Evolutionary conservation across 2,888 invertebrate species (phyloP), one percentile per base, ranked within the genome.

Genomic region (Ectemnius cavifrons): DNA sequence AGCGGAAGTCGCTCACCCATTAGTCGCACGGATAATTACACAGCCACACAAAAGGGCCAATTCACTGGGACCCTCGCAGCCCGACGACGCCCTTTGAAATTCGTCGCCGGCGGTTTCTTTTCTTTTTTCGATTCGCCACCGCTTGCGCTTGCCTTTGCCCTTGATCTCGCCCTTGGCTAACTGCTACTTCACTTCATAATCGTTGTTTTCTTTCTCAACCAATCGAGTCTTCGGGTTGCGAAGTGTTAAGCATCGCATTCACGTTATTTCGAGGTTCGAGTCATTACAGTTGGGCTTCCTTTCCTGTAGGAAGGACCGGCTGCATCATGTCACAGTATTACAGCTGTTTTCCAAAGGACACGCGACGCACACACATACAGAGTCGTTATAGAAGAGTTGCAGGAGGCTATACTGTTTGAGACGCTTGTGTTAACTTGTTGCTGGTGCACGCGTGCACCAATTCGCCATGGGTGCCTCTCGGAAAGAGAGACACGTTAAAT

Each of bases 11-110:
- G 58, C 28, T 63, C 64, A 59, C 49, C 63, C 56, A 58, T 62
- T 56, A 58, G 46, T 68, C 49, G 56, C 37, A 58, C 62, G 74
- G 62, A 69, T 78, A 75, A 81, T 83, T 69, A 72, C 37, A 56
- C 62, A 23, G 67, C 56, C 75, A 65, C 77, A 76, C 79, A 82
- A 74, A 76, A 72, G 73, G 58, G 56, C 28, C 62, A 16, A 5
- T 67, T 52, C 60, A 28, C 62, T 14, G 46, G 20, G 61, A 37
- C 49, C 67, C 47, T 46, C 58, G 45, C 52, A 46, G 66, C 23
- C 23, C 23, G 23, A 23, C 67, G 75, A 14, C 52, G 52, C 52
- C 37, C 52, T 63, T 63, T 52, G 67, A 77, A 65, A 57, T 77
- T 71, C 77, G 49, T 56, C 66, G 70, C 63, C 58, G 18, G 20